Evolutionary conservation across 2,113 vertebrate genomes (phyloP).

Genomic region (Leptosomus discolor): DNA sequence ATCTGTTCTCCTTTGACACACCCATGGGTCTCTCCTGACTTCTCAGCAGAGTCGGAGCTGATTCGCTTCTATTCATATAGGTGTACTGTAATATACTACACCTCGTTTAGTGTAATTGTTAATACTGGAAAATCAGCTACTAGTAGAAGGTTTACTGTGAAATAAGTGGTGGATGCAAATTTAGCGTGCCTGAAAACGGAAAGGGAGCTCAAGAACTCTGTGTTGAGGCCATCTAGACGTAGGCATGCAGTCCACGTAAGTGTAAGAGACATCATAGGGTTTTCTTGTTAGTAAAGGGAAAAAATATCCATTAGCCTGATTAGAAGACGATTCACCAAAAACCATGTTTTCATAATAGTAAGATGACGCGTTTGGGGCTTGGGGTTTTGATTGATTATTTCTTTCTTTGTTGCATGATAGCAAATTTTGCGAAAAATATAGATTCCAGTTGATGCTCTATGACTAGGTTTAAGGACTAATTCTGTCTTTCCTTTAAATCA

Average conservation of each 20-base stretch:
- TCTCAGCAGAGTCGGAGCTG: background rate
- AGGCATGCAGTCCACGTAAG: fast-evolving
- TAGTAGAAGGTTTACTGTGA: background rate
- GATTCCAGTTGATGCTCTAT: background rate
- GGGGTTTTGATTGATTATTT: background rate
- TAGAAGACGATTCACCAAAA: background rate
- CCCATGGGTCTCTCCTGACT: background rate
- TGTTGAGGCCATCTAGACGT: background rate
- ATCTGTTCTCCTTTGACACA: background rate
- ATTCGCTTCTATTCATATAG: background rate
- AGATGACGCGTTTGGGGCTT: fast-evolving
- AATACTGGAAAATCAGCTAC: background rate
- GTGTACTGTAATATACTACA: background rate
- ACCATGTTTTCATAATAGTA: background rate
- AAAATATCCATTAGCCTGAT: background rate
- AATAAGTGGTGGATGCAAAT: background rate
- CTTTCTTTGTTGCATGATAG: background rate
- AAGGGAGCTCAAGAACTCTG: background rate
- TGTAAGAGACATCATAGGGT: background rate
- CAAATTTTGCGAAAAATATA: background rate
- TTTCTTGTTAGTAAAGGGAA: background rate
- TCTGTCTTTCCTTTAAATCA: background rate
- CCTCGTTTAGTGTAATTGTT: background rate
- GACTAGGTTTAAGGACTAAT: background rate
- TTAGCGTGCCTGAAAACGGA: background rate